Base-by-base conservation (phyloP, 2,888 invertebrate species). In the Leucozona laternaria region DNA sequence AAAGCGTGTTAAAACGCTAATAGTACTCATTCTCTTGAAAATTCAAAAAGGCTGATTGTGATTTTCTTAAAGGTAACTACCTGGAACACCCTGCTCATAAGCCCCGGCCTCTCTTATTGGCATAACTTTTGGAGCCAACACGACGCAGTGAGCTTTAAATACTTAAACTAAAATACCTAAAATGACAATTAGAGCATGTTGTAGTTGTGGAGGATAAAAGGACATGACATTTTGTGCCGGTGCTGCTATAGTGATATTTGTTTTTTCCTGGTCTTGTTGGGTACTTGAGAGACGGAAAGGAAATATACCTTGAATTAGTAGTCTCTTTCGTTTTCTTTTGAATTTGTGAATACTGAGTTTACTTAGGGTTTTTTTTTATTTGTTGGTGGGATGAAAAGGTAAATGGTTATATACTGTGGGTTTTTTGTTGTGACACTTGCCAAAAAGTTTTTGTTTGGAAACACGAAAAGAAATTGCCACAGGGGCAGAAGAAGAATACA, bases 171-270 rank as follows among this genome's bases (percentile, higher is more conserved):
- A 71, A 68, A 55, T 58, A 77, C 70, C 68, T 22, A 75, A 84
- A 84, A 85, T 77, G 77, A 85, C 77, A 81, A 85, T 85, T 78
- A 73, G 77, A 81, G 62, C 22, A 37, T 81, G n/a, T 62, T 66
- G 34, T 53, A 28, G 64, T 31, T 28, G 84, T 79, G 15, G 22
- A 40, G 62, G 50, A 76, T 60, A 48, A 45, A 85, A 72, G 77
- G 76, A 60, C 58, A 85, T 68, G 48, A 68, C 68, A 68, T 71
- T 60, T 60, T 66, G 66, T 76, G 75, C 50, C 43, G 64, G 55
- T 40, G 50, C 48, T 80, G 71, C 40, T 60, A n/a, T n/a, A 72
- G 20, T 37, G 20, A 13, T 72, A 58, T 37, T 58, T 34, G 31
- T 22, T 50, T 68, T 22, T 71, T 22, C 13, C 40, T 53, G 70